Evolutionary conservation across 1,140 invertebrate genomes (phyloP).

Genomic region (Aricia agestis): DNA sequence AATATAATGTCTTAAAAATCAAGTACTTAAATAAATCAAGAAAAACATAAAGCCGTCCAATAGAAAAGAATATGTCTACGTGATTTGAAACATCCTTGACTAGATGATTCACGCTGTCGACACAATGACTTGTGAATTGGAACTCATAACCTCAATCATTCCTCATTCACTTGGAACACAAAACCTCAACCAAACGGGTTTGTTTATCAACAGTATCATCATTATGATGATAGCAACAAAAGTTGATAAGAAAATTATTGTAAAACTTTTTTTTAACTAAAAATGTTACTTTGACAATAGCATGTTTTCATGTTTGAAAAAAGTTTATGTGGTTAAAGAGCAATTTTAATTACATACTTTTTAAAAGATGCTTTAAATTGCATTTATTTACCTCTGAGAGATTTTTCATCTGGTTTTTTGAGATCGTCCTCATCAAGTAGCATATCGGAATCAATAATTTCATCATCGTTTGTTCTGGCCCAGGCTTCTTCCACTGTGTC

Average conservation of each 20-base stretch:
- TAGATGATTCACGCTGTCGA: slow-evolving; percentile 22
- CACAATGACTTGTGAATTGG: slow-evolving; percentile 22
- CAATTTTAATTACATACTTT: too few relatives aligned
- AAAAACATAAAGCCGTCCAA: neutral
- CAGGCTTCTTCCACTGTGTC: slow-evolving; percentile 80
- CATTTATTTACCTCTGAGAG: slow-evolving; percentile 88
- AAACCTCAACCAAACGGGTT: slow-evolving; percentile 40
- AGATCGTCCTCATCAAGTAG: slow-evolving; percentile 93
- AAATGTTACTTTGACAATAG: too few relatives aligned
- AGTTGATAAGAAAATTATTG: slow-evolving; percentile 6
- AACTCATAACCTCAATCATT: slow-evolving; percentile 42
- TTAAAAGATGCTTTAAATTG: too few relatives aligned
- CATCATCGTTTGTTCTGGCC: slow-evolving; percentile 85
- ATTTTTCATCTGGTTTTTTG: slow-evolving; percentile 87
- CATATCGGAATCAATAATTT: slow-evolving; percentile 91
- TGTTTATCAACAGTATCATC: neutral
- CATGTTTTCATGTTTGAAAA: too few relatives aligned
- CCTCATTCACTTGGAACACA: slow-evolving; percentile 40
- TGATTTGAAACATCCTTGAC: slow-evolving; percentile 20
- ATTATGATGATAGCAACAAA: slow-evolving; percentile 22
- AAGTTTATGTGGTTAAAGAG: too few relatives aligned
- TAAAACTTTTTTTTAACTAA: neutral
- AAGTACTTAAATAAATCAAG: neutral
- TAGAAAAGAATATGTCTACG: neutral
- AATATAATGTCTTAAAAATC: neutral